phyloP scores from a whole-genome alignment of 2,113 vertebrate genomes.

The Lonchura striata region DNA sequence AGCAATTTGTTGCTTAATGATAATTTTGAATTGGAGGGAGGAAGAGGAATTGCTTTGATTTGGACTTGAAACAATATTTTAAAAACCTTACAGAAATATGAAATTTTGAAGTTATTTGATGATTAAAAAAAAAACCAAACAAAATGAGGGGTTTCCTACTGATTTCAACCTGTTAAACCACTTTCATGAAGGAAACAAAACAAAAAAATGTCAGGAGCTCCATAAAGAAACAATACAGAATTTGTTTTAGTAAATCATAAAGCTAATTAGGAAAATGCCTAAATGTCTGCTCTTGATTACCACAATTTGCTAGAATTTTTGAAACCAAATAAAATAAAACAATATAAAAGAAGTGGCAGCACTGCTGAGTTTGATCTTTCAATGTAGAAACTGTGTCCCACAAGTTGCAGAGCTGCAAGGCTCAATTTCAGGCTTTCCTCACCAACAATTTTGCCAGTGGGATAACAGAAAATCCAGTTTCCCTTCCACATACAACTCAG shows the following conservation, averaged over 20 bases:
- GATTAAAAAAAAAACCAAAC: neutral
- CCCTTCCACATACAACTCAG: neutral
- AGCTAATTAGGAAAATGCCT: neutral
- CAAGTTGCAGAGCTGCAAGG: neutral
- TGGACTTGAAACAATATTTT: neutral
- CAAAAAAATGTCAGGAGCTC: neutral
- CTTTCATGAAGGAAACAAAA: neutral
- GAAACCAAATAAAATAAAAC: neutral
- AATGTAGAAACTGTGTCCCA: neutral
- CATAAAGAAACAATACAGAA: neutral
- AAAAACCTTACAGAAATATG: neutral
- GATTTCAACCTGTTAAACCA: neutral
- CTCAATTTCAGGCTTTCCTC: slow-evolving; percentile 14
- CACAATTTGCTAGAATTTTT: neutral
- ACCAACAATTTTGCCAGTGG: neutral
- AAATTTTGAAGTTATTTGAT: neutral
- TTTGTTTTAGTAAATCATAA: neutral
- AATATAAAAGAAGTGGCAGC: neutral
- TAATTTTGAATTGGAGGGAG: neutral
- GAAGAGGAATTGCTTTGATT: neutral
- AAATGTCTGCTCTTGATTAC: neutral
- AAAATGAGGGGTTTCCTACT: neutral
- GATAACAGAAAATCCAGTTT: slow-evolving; percentile 2
- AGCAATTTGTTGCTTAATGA: neutral
- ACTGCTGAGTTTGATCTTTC: neutral